phyloP scores from a whole-genome alignment of 2,113 vertebrate genomes.

The Petaurus breviceps region DNA sequence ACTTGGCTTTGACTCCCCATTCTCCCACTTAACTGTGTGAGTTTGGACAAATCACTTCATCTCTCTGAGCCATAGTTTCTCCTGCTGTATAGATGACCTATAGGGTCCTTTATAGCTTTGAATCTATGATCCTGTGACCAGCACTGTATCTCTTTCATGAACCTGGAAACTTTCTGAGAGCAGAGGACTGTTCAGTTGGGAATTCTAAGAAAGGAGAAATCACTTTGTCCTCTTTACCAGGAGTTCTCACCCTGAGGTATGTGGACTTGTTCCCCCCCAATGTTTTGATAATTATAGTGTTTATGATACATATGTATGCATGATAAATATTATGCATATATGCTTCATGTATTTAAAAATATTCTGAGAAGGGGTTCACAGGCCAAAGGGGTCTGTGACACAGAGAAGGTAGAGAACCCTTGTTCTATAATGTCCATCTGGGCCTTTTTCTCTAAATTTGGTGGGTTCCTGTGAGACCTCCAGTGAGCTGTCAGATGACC shows the following conservation, averaged over 20 bases:
- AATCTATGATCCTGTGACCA: not conserved
- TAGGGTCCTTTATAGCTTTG: not conserved
- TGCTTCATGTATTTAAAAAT: not conserved
- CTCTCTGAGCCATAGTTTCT: not conserved
- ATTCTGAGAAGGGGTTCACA: not conserved
- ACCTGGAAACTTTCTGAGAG: not conserved
- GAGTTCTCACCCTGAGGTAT: not conserved
- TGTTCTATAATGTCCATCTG: not conserved
- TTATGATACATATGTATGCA: no score
- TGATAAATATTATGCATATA: not conserved
- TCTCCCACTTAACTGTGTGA: not conserved
- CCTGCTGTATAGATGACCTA: not conserved
- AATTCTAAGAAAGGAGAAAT: not conserved
- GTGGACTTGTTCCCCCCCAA: not conserved
- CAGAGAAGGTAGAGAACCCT: not conserved
- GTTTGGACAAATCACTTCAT: not conserved
- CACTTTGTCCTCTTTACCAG: not conserved
- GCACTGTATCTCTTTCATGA: not conserved
- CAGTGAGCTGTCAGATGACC: not conserved
- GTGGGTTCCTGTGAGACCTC: not conserved
- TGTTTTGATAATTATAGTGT: not conserved
- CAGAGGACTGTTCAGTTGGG: not conserved
- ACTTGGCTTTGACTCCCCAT: not conserved
- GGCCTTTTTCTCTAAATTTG: not conserved
- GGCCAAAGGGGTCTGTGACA: not conserved